These are phyloP conservation scores for Timema podura DNA, from an alignment of 2,888 invertebrate genomes.

Conservation along the genomic window DNA sequence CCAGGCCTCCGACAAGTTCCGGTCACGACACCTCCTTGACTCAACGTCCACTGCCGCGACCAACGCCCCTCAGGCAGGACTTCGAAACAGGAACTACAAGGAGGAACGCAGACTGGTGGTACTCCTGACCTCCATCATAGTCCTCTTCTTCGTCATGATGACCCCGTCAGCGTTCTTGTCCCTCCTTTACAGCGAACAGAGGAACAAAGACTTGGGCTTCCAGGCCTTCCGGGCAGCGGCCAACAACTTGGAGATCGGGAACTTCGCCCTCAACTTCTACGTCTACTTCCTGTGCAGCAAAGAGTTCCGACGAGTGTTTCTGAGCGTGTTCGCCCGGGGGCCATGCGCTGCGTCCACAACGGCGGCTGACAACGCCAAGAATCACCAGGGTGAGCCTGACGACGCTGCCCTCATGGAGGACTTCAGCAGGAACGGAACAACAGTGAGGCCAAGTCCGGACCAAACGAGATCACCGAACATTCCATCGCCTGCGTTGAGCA, in stretches of 20 bases:
- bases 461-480: slow-evolving; percentile 3
- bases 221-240: slow-evolving; percentile 48
- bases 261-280: slow-evolving; percentile 51
- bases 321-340: slow-evolving; percentile 25
- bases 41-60: background rate
- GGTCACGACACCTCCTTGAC: slow-evolving; percentile 27
- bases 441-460: slow-evolving; percentile 29
- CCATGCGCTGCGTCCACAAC: background rate
- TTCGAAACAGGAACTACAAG: slow-evolving; percentile 36
- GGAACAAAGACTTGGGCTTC: slow-evolving; percentile 37
- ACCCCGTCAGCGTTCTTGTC: slow-evolving; percentile 47
- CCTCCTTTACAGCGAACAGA: slow-evolving; percentile 44
- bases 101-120: slow-evolving; percentile 47
- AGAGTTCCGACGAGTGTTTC: slow-evolving; percentile 41
- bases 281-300: slow-evolving; percentile 46
- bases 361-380: background rate
- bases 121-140: slow-evolving; percentile 46
- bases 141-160: slow-evolving; percentile 48
- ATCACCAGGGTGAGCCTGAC: slow-evolving; percentile 16
- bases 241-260: slow-evolving; percentile 48
- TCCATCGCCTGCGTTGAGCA: too few relatives aligned
- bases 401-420: slow-evolving; percentile 28
- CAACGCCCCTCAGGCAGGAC: slow-evolving; percentile 19
- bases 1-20: slow-evolving; percentile 31
- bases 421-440: slow-evolving; percentile 32